These are phyloP conservation scores for Heterochromis multidens DNA, from an alignment of 2,113 vertebrate species.

Conservation along the genomic window DNA sequence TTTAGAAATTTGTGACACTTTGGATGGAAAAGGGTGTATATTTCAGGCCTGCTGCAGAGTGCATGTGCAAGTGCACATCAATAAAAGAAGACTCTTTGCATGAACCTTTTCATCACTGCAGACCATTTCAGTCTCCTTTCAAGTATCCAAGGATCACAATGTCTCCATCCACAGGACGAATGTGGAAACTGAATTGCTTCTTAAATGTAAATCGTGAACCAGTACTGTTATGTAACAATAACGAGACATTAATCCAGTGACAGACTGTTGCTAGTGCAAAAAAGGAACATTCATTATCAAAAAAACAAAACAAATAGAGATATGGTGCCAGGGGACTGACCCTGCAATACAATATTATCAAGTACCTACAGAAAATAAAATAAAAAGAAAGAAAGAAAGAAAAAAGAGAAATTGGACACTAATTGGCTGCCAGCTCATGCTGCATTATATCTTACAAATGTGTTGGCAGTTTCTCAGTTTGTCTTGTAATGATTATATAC, in stretches of 20 bases:
- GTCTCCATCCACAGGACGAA: conserved; percentile 40
- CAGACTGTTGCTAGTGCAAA: not conserved
- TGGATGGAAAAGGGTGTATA: not conserved
- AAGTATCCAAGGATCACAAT: not conserved
- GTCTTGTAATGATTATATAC: not conserved
- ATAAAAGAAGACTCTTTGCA: not conserved
- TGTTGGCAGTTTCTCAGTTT: not conserved
- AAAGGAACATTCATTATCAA: not conserved
- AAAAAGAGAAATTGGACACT: not conserved
- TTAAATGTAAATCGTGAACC: not conserved
- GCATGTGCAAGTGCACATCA: not conserved
- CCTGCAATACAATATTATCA: not conserved
- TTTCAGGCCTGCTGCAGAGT: not conserved
- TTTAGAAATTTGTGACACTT: not conserved
- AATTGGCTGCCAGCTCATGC: not conserved
- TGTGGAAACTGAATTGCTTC: not conserved
- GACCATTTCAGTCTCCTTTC: not conserved
- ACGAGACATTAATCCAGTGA: not conserved
- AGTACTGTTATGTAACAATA: not conserved
- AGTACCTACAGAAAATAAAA: not conserved
- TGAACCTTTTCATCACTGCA: not conserved
- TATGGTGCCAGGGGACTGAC: not conserved
- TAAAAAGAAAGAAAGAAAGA: not conserved
- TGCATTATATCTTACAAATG: not conserved
- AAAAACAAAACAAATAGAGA: not conserved